Conservation (phyloP, 2,113 vertebrate genomes). For the Nyctereutes procyonoides region DNA sequence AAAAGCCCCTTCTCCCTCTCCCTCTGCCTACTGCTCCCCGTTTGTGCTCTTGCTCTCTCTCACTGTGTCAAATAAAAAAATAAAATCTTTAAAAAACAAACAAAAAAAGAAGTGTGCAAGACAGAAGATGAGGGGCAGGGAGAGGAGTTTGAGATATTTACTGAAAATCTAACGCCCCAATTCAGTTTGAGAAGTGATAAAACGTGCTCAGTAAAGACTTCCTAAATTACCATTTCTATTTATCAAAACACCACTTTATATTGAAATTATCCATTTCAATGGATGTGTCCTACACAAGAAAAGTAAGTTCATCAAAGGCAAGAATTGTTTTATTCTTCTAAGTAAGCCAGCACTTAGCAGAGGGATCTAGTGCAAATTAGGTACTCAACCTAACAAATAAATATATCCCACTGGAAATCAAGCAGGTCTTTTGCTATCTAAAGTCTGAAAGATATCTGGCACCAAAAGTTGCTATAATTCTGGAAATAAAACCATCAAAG, state of each 20-base stretch:
- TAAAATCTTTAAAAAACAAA: too few species aligned
- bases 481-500: conserved; percentile 35
- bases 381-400: neutral
- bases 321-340: neutral
- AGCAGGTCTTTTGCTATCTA: conserved; percentile 13
- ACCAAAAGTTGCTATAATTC: neutral
- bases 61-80: too few species aligned
- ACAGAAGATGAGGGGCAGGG: neutral
- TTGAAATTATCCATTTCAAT: neutral
- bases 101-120: neutral
- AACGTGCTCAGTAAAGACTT: neutral
- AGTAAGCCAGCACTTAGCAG: neutral
- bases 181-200: neutral
- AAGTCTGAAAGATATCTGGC: conserved; percentile 2
- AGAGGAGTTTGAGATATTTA: neutral
- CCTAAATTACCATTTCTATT: neutral
- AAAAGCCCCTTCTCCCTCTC: too few species aligned
- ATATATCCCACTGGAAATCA: conserved; percentile 9
- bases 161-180: neutral
- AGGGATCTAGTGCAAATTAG: neutral
- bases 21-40: too few species aligned
- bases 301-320: neutral
- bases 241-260: neutral
- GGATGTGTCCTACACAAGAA: neutral
- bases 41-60: too few species aligned